Conservation (phyloP, 2,113 vertebrate species). For the Nycticebus coucang region DNA sequence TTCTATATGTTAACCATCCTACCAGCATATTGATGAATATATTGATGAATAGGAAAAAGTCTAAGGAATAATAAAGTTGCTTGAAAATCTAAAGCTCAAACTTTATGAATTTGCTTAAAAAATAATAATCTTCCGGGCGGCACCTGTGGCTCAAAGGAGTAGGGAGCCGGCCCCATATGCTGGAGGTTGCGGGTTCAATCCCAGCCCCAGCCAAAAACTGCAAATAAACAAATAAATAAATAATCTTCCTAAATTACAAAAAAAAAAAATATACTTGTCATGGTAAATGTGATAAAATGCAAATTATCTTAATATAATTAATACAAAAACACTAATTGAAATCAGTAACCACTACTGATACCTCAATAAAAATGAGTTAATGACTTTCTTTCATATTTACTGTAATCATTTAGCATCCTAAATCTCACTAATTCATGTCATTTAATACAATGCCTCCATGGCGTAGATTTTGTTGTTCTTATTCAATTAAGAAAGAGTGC, state of each 20-base stretch:
- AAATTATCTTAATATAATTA: neutral
- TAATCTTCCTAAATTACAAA: constrained; percentile 9
- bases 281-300: neutral
- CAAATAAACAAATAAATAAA: neutral
- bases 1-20: neutral
- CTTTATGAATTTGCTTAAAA: constrained; percentile 28
- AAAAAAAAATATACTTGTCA: neutral
- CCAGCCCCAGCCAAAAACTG: too few species aligned
- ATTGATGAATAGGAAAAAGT: neutral
- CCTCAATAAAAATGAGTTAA: neutral
- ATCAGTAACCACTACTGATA: neutral
- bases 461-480: neutral
- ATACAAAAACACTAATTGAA: neutral
- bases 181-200: too few species aligned
- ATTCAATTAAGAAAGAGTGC: neutral
- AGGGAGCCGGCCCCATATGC: too few species aligned
- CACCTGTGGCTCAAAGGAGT: too few species aligned
- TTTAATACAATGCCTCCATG: neutral
- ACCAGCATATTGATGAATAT: neutral
- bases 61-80: neutral
- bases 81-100: constrained; percentile 16
- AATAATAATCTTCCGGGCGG: constrained; percentile 5
- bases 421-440: neutral
- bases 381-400: neutral
- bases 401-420: neutral